Percentiles rank a stretch among this genome's conserved stretches.
phyloP scores from a whole-genome alignment of 2,113 vertebrate species.

The Oxyruncus cristatus region DNA sequence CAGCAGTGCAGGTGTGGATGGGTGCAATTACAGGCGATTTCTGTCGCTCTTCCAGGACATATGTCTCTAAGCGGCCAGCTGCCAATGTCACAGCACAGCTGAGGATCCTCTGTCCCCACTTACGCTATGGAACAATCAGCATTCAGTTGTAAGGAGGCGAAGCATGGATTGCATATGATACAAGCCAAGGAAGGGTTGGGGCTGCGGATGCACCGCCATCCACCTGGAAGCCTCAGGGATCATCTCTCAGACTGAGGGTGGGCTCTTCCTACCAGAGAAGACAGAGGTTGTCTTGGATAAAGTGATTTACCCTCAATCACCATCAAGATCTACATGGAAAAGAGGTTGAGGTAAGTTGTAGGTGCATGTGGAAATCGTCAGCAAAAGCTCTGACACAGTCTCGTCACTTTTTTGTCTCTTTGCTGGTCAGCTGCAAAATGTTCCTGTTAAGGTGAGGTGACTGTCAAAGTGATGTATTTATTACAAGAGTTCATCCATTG shows the following conservation, averaged over 20 bases:
- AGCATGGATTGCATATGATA: accelerated
- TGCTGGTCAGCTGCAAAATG: background rate
- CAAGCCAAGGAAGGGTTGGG: background rate
- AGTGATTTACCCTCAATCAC: background rate
- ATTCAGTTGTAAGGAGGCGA: background rate
- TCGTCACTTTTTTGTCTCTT: background rate
- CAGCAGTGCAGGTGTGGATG: background rate
- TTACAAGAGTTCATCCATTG: background rate
- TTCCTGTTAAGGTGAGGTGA: background rate
- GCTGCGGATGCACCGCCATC: accelerated
- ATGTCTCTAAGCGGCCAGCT: background rate
- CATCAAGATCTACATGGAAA: background rate
- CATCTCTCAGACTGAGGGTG: background rate
- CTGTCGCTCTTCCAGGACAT: background rate
- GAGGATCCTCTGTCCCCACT: background rate
- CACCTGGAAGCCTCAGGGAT: background rate
- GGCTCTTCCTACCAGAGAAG: background rate
- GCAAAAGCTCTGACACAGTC: background rate
- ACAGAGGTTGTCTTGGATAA: background rate
- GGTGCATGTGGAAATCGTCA: background rate
- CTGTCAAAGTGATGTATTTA: background rate
- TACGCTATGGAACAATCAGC: background rate
- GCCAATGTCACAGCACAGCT: background rate
- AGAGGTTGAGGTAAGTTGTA: background rate
- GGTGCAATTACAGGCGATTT: background rate